Percentiles rank a stretch among this genome's conserved stretches.
Conservation (phyloP, 2,888 invertebrate species). For the Polydrusus cervinus region DNA sequence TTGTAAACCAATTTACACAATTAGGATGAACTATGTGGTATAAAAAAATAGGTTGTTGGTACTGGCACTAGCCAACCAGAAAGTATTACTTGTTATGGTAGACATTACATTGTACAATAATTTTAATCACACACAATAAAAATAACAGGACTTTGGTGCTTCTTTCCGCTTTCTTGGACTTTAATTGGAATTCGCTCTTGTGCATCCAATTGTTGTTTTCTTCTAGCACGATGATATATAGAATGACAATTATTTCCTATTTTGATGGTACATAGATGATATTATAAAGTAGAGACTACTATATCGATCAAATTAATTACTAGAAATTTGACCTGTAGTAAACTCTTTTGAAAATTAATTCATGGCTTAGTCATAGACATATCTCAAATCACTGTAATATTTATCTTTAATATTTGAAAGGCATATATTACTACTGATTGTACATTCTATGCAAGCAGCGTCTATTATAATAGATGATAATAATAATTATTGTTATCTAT, state of each 20-base stretch:
- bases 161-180: conserved; percentile 33
- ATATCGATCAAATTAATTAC: background rate
- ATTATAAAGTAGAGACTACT: background rate
- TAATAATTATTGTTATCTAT: no score
- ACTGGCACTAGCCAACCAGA: conserved; percentile 11
- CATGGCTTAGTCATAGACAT: no score
- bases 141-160: conserved; percentile 21
- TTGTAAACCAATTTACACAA: no score
- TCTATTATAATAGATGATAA: no score
- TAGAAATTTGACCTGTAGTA: background rate
- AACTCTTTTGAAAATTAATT: no score
- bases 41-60: conserved; percentile 12
- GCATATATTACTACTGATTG: no score
- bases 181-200: conserved; percentile 45
- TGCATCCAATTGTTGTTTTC: conserved; percentile 40
- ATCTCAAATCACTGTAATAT: no score
- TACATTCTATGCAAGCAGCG: no score
- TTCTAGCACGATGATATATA: conserved; percentile 10
- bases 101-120: conserved; percentile 16
- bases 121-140: conserved; percentile 23
- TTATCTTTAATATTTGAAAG: no score
- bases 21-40: background rate
- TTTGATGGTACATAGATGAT: background rate
- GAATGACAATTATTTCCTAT: conserved; percentile 21
- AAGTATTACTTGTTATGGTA: background rate